These are phyloP conservation scores for Candoia aspera DNA, from an alignment of 2,113 vertebrate species.

Conservation along the genomic window DNA sequence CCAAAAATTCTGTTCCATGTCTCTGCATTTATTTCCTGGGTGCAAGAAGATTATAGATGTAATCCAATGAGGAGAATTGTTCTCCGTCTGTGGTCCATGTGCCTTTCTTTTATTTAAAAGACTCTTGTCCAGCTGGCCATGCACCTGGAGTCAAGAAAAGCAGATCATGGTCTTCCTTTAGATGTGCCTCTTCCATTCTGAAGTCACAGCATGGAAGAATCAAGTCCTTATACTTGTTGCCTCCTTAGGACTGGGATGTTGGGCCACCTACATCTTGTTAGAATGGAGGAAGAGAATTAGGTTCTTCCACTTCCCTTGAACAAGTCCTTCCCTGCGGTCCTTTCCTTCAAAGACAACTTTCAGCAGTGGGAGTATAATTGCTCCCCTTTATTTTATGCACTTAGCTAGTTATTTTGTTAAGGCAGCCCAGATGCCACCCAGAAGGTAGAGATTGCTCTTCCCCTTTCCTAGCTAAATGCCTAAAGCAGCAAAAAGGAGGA, in stretches of 20 bases:
- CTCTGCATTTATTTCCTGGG: neutral
- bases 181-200: neutral
- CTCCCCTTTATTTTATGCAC: too few relatives aligned
- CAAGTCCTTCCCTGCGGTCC: neutral
- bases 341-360: neutral
- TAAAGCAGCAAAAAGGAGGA: neutral
- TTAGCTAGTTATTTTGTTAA: neutral
- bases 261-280: neutral
- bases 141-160: neutral
- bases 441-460: neutral
- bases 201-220: neutral
- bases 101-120: neutral
- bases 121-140: neutral
- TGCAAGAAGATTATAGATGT: neutral
- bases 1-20: neutral
- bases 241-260: neutral
- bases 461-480: neutral
- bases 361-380: too few relatives aligned
- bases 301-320: neutral
- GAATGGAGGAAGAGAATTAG: neutral
- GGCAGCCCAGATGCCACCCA: neutral
- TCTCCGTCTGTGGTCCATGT: too few relatives aligned
- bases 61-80: neutral
- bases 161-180: neutral
- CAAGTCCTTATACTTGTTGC: neutral